Evolutionary conservation across 2,888 invertebrate species (phyloP).

Genomic region (Automeris io): DNA sequence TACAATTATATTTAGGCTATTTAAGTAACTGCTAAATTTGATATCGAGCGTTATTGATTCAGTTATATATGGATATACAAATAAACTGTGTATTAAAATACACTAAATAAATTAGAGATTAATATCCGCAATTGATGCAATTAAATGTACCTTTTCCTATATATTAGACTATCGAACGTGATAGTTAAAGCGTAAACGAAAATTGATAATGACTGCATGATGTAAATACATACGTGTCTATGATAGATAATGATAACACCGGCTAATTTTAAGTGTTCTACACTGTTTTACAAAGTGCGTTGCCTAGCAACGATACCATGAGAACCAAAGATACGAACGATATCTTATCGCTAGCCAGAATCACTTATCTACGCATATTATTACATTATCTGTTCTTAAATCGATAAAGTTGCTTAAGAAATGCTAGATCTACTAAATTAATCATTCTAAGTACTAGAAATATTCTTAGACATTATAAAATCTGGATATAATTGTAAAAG

Average conservation of each 20-base stretch:
- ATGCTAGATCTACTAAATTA: background rate
- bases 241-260: background rate
- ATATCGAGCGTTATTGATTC: too few species aligned
- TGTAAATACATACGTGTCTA: background rate
- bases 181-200: background rate
- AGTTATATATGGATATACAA: too few species aligned
- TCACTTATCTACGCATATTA: conserved; percentile 2
- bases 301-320: conserved; percentile 1
- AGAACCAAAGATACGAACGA: background rate
- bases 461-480: too few species aligned
- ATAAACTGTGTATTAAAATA: too few species aligned
- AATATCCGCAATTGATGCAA: background rate
- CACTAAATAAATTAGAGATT: background rate
- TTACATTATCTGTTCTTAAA: background rate
- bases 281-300: background rate
- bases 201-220: conserved; percentile 1
- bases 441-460: too few species aligned
- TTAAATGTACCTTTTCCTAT: conserved; percentile 1
- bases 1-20: too few species aligned
- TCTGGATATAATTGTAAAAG: too few species aligned
- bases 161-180: conserved; percentile 1
- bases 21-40: too few species aligned
- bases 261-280: conserved; percentile 1
- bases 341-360: conserved; percentile 2
- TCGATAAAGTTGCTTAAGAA: background rate